These are phyloP conservation scores for Equus quagga DNA, from an alignment of 2,113 vertebrate genomes.

Conservation along the genomic window DNA sequence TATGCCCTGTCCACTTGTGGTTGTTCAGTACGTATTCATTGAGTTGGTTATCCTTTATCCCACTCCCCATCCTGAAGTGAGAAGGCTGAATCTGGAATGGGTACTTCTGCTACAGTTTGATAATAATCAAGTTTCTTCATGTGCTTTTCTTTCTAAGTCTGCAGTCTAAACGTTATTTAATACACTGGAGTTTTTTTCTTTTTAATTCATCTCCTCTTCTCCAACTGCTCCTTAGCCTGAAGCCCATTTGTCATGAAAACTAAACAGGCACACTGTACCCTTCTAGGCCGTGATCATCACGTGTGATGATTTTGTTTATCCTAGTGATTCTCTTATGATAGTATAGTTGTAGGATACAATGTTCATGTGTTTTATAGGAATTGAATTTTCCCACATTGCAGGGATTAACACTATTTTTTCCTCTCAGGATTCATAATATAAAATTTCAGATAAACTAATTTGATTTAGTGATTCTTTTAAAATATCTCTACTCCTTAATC, in stretches of 20 bases:
- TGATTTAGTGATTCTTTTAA: background rate
- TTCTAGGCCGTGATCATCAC: background rate
- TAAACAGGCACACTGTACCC: background rate
- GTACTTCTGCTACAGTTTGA: background rate
- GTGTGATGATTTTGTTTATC: background rate
- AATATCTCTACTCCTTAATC: conserved; percentile 2
- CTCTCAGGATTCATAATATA: background rate
- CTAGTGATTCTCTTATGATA: background rate
- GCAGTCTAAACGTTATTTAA: background rate
- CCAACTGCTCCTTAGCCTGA: background rate
- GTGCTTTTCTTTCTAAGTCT: background rate
- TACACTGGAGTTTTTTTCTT: background rate
- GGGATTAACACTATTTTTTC: conserved; percentile 4
- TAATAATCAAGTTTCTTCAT: background rate
- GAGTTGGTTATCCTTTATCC: background rate
- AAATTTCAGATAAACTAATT: conserved; percentile 12
- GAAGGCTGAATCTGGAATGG: background rate
- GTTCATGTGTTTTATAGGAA: background rate
- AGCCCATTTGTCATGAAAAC: background rate
- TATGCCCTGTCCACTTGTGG: background rate
- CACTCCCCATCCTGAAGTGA: background rate
- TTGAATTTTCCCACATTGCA: background rate
- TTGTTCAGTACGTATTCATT: background rate
- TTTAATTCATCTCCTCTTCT: background rate
- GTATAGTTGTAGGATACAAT: background rate